Evolutionary conservation across 2,797 vertebrate genomes (phyloP), one percentile per base, ranked within the genome.

Genomic region (Malacoctenus gilli): DNA sequence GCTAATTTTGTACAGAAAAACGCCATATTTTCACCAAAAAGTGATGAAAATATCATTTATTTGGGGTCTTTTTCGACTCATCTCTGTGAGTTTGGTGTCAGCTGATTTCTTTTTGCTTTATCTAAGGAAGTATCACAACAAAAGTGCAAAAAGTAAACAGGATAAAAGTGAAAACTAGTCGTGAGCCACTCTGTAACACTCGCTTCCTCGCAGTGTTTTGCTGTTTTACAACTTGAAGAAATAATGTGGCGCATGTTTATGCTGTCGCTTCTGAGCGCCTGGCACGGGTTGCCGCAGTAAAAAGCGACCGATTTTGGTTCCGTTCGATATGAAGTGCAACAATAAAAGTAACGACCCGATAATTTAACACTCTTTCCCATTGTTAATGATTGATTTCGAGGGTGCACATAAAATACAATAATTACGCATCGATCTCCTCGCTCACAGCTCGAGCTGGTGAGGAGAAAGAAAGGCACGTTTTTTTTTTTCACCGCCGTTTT

Each of bases 381-480:
- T 72, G 48, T 66, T 41, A 28, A 12, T 54, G 66, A 84, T 66
- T 68, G 76, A 82, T 51, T 28, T 15, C 21, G 14, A 51, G 40
- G 2, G n/a, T 2, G 41, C 28, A 36, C 59, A 37, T 73, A 59
- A 76, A 78, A 47, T 49, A 48, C 44, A 46, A 25, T 73, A 74
- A 72, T 75, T 71, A 69, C 58, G 69, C 67, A 68, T 58, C 25
- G 64, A 82, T 79, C 3, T n/a, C 21, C 50, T 32, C 9, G 36
- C 4, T 4, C n/a, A 37, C 4, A 5, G 16, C 7, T 20, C 10
- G 1, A 4, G 15, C 3, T 2, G 8, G 39, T 13, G 58, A 6
- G 4, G 5, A 4, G 10, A 14, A 16, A 16, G 3, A 5, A 51
- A 36, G 28, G 51, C 25, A 23, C 25, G 5, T 9, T 4, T 5